These are phyloP conservation scores for Monochamus alternatus DNA, from an alignment of 2,888 invertebrate species.

Conservation along the genomic window DNA sequence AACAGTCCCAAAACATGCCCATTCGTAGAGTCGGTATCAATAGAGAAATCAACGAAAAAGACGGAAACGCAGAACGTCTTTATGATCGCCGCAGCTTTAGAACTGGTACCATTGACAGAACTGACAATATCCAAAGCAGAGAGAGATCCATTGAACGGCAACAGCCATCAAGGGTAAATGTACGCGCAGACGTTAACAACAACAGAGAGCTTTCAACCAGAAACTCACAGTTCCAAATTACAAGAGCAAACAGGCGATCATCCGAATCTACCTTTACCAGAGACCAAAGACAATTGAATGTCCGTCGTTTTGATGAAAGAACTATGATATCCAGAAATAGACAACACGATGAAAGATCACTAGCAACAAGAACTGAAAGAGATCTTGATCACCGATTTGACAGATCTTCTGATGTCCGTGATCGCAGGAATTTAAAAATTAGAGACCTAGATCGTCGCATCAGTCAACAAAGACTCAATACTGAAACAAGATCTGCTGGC, in stretches of 20 bases:
- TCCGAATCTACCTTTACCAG: not conserved
- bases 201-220: not conserved
- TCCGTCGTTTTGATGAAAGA: not conserved
- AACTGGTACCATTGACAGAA: constrained; percentile 43
- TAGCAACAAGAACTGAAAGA: not conserved
- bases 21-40: constrained; percentile 19
- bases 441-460: not conserved
- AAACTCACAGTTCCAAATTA: not conserved
- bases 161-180: not conserved
- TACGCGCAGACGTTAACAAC: constrained; percentile 21
- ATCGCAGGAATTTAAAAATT: not conserved
- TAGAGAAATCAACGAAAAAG: constrained; percentile 40
- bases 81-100: constrained; percentile 49
- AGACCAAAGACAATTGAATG: not conserved
- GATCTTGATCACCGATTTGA: not conserved
- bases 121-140: not conserved
- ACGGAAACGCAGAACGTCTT: constrained; percentile 44
- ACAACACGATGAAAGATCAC: not conserved
- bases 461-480: not conserved
- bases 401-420: not conserved
- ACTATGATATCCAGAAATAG: constrained; percentile 18
- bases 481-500: not conserved
- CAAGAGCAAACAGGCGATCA: not conserved
- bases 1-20: constrained; percentile 34
- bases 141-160: not conserved